A percentile compares a stretch with the other conserved stretches of the same genome.
Conservation (phyloP, 2,113 vertebrate genomes). For the Calyptommatus sinebrachiatus region DNA sequence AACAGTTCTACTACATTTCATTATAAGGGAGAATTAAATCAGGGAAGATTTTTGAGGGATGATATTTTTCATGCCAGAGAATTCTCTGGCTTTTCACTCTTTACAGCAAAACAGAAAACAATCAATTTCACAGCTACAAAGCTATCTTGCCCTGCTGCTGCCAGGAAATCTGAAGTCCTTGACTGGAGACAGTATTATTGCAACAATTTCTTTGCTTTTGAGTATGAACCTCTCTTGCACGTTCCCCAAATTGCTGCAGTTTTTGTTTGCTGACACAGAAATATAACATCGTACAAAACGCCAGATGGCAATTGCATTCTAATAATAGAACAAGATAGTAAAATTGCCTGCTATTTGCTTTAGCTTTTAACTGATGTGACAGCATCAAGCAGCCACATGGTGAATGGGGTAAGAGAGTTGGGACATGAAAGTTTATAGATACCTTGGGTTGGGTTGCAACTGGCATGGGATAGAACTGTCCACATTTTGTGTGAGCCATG, state of each 20-base stretch:
- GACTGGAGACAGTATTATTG: constrained; percentile 19
- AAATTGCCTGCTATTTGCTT: constrained; percentile 56
- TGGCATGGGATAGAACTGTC: neutral
- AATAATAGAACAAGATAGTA: constrained; percentile 60
- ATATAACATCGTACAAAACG: constrained; percentile 27
- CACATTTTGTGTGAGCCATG: too few species aligned
- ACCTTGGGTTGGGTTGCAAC: neutral
- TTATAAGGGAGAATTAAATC: too few species aligned
- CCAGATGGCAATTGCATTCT: constrained; percentile 59
- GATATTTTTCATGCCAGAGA: neutral
- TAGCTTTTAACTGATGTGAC: constrained; percentile 53
- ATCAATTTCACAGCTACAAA: neutral
- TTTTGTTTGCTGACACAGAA: constrained; percentile 56
- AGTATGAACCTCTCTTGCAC: constrained; percentile 34
- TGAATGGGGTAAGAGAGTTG: neutral
- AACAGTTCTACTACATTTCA: too few species aligned
- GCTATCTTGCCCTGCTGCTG: neutral
- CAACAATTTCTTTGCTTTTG: constrained; percentile 25
- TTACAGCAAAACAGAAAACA: neutral
- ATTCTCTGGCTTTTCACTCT: neutral
- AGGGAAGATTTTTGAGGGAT: neutral
- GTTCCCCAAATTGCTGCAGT: constrained; percentile 35
- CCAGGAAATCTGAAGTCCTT: constrained; percentile 17
- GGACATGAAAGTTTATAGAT: neutral
- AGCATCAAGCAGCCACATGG: constrained; percentile 38